Evolutionary conservation across 2,113 vertebrate species (phyloP).

Genomic region (Symphodus melops): DNA sequence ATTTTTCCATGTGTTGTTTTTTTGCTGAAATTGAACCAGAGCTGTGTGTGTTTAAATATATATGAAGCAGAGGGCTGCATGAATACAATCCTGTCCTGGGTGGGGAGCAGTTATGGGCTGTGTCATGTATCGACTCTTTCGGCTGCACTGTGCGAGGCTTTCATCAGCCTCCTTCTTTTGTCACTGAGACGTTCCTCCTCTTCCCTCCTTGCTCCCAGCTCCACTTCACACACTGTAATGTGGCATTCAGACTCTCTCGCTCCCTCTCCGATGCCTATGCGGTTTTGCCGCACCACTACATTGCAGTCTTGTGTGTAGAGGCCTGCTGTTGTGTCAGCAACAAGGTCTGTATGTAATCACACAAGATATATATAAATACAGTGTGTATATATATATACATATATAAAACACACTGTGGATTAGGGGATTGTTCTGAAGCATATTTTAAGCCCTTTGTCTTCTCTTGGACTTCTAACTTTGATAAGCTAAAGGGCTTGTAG

Average conservation of each 20-base stretch:
- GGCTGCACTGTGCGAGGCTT: slow-evolving; percentile 64
- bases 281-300: slow-evolving; percentile 70
- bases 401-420: too few relatives aligned
- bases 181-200: slow-evolving; percentile 63
- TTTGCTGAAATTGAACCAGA: slow-evolving; percentile 56
- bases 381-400: too few relatives aligned
- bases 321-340: slow-evolving; percentile 53
- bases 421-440: neutral
- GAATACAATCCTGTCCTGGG: slow-evolving; percentile 66
- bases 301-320: slow-evolving; percentile 66
- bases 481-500: slow-evolving; percentile 30
- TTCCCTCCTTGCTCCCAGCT: slow-evolving; percentile 60
- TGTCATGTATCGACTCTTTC: slow-evolving; percentile 74
- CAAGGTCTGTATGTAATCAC: neutral
- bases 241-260: slow-evolving; percentile 59
- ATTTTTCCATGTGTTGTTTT: slow-evolving; percentile 8
- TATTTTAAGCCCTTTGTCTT: slow-evolving; percentile 19
- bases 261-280: slow-evolving; percentile 52
- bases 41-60: slow-evolving; percentile 72
- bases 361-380: too few relatives aligned
- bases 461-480: neutral
- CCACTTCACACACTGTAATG: slow-evolving; percentile 69
- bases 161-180: slow-evolving; percentile 75
- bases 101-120: slow-evolving; percentile 75
- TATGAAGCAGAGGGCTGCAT: slow-evolving; percentile 67